Percentiles rank a stretch among this genome's conserved stretches.
Evolutionary conservation across 1,140 invertebrate genomes (phyloP).

Genomic region (Drosophila persimilis): DNA sequence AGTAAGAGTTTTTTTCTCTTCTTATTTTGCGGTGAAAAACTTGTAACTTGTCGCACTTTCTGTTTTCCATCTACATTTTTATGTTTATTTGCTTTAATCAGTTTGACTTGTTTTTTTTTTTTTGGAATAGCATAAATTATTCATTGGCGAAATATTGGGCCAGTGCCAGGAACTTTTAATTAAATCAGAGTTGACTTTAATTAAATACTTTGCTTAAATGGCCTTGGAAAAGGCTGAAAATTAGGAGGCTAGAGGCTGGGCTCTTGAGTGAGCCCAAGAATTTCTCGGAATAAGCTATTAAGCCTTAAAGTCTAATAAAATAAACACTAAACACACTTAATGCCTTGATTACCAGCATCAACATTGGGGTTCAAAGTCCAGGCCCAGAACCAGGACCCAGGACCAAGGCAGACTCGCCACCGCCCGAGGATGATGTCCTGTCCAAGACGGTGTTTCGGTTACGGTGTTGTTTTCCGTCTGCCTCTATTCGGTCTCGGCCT

Average conservation of each 20-base stretch:
- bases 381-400: constrained; percentile 27
- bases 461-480: constrained; percentile 34
- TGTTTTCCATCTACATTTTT: constrained; percentile 18
- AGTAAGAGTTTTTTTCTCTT: constrained; percentile 62
- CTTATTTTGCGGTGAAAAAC: constrained; percentile 54
- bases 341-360: constrained; percentile 78
- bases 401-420: constrained; percentile 24
- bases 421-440: constrained; percentile 22
- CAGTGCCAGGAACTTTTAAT: constrained; percentile 65
- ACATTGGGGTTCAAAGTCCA: constrained; percentile 48
- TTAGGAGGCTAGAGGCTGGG: constrained; percentile 7
- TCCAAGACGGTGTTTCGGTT: constrained; percentile 23
- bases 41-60: constrained; percentile 55
- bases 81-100: constrained; percentile 46
- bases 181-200: constrained; percentile 77
- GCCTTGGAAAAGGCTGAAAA: background rate
- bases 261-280: constrained; percentile 5
- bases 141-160: constrained; percentile 49
- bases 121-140: constrained; percentile 66
- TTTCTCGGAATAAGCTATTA: constrained; percentile 62
- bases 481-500: no score
- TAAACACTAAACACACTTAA: constrained; percentile 81
- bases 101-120: constrained; percentile 19
- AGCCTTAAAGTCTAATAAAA: constrained; percentile 81
- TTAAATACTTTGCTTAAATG: constrained; percentile 66